phyloP scores from a whole-genome alignment of 1,140 invertebrate species.

The Hyposmocoma kahamanoa region DNA sequence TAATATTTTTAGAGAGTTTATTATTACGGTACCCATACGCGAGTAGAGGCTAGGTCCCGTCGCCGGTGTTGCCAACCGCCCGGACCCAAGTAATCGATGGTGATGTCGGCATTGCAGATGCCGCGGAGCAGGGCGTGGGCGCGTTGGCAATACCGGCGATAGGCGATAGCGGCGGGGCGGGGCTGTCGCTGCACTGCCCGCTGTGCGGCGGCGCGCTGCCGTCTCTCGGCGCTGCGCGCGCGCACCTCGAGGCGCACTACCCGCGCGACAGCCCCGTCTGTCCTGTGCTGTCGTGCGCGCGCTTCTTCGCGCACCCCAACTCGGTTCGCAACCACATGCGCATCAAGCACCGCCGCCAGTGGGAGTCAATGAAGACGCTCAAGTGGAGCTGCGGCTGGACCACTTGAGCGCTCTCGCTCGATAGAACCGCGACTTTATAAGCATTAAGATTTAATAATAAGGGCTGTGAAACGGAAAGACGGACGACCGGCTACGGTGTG shows the following conservation, averaged over 20 bases:
- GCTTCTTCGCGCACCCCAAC: conserved; percentile 86
- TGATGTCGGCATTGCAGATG: conserved; percentile 70
- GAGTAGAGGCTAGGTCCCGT: conserved; percentile 18
- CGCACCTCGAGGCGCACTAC: conserved; percentile 86
- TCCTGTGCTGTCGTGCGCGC: conserved; percentile 82
- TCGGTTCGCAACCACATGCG: conserved; percentile 89
- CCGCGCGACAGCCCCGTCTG: conserved; percentile 86
- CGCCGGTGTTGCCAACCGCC: conserved; percentile 51
- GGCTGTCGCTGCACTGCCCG: conserved; percentile 76
- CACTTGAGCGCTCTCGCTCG: conserved; percentile 22
- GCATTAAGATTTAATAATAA: conserved; percentile 23
- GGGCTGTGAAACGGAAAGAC: conserved; percentile 58
- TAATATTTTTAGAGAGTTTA: conserved; percentile 59
- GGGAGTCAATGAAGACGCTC: conserved; percentile 87
- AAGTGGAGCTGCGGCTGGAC: conserved; percentile 80
- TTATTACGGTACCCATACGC: conserved; percentile 12
- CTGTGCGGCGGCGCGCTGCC: conserved; percentile 78
- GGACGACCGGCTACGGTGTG: conserved; percentile 26
- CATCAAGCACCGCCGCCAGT: conserved; percentile 84
- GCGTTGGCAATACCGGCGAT: conserved; percentile 59
- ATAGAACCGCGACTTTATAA: conserved; percentile 27
- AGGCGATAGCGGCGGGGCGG: conserved; percentile 28
- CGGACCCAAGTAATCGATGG: conserved; percentile 38
- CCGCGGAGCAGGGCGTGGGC: conserved; percentile 57
- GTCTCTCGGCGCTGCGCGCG: conserved; percentile 78